phyloP scores from a whole-genome alignment of 1,140 invertebrate genomes.

The Nephotettix cincticeps region DNA sequence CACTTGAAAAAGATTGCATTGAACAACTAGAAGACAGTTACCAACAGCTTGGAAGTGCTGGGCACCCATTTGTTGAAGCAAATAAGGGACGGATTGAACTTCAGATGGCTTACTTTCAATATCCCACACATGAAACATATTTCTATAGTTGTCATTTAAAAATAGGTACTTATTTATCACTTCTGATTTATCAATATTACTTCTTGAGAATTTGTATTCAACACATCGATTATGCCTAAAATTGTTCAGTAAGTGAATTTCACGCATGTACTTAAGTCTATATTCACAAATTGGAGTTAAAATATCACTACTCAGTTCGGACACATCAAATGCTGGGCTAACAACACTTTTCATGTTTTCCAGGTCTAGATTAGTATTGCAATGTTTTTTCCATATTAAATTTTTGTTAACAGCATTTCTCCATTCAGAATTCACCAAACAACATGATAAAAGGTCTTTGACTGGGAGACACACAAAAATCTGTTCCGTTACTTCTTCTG shows the following conservation, averaged over 20 bases:
- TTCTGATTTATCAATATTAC: neutral
- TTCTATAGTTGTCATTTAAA: neutral
- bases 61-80: slow-evolving; percentile 23
- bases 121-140: slow-evolving; percentile 5
- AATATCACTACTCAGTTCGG: neutral
- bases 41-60: slow-evolving; percentile 30
- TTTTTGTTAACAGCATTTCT: slow-evolving; percentile 34
- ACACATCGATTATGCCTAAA: slow-evolving; percentile 22
- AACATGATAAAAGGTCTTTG: slow-evolving; percentile 30
- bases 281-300: slow-evolving; percentile 30
- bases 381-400: slow-evolving; percentile 30
- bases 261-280: slow-evolving; percentile 31
- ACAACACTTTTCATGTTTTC: slow-evolving; percentile 1
- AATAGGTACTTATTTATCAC: neutral
- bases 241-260: slow-evolving; percentile 29
- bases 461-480: slow-evolving; percentile 24
- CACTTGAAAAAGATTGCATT: slow-evolving; percentile 35
- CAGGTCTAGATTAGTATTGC: slow-evolving; percentile 21
- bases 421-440: slow-evolving; percentile 27
- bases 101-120: slow-evolving; percentile 2
- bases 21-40: slow-evolving; percentile 27
- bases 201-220: slow-evolving; percentile 11
- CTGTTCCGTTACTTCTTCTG: slow-evolving; percentile 32
- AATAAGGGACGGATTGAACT: slow-evolving; percentile 26
- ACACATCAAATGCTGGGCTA: neutral